Conservation (phyloP, 2,113 vertebrate genomes). For the Polypterus senegalus region DNA sequence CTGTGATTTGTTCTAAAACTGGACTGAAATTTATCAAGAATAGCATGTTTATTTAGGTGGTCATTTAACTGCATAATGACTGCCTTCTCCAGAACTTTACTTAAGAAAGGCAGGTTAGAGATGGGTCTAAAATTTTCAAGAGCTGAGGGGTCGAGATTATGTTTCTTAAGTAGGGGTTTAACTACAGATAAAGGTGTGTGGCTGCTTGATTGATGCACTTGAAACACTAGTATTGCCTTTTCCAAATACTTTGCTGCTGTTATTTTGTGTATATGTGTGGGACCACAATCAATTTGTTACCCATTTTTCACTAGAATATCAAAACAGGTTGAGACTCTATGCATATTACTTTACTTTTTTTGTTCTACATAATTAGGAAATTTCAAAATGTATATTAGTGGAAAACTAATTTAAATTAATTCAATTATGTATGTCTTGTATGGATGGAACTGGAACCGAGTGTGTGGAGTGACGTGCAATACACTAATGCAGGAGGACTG, state of each 20-base stretch:
- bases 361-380: slow-evolving; percentile 46
- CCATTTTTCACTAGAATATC: slow-evolving; percentile 51
- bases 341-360: slow-evolving; percentile 55
- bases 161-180: too few relatives aligned
- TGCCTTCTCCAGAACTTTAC: too few relatives aligned
- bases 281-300: slow-evolving; percentile 68
- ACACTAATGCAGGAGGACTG: slow-evolving; percentile 61
- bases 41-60: too few relatives aligned
- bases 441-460: slow-evolving; percentile 42
- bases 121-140: too few relatives aligned
- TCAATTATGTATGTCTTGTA: slow-evolving; percentile 84
- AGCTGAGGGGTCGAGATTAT: too few relatives aligned
- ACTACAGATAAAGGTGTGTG: slow-evolving; percentile 63
- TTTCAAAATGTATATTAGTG: slow-evolving; percentile 78
- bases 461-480: slow-evolving; percentile 37
- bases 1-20: too few relatives aligned
- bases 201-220: slow-evolving; percentile 42
- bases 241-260: slow-evolving; percentile 56
- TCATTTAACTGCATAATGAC: too few relatives aligned
- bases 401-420: slow-evolving; percentile 94
- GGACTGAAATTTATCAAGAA: too few relatives aligned
- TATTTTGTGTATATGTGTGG: slow-evolving; percentile 52
- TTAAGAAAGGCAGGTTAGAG: too few relatives aligned
- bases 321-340: slow-evolving; percentile 47
- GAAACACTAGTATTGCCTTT: slow-evolving; percentile 64